Evolutionary conservation across 2,888 invertebrate genomes (phyloP), one percentile per base, ranked within the genome.

Genomic region (Lasioglossum oenotherae): DNA sequence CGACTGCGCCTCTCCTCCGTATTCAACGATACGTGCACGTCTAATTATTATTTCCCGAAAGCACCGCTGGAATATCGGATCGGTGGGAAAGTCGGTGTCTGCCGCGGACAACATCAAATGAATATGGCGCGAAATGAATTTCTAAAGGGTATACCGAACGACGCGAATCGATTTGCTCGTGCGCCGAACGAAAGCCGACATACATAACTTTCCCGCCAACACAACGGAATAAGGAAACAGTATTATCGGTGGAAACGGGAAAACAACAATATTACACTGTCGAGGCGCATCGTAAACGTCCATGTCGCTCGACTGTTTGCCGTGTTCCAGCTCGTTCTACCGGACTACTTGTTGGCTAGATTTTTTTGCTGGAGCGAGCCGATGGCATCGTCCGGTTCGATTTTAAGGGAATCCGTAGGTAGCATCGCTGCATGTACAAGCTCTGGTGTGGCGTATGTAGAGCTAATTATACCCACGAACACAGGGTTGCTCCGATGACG

Each of bases 381-480:
- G 69, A 73, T 83, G 78, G 44, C 76, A 74, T 79, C 80, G 85
- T 74, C 72, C 81, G 82, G 72, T 84, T 86, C 86, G 90, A 90
- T 87, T 87, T 69, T 76, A 81, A 86, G 82, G 72, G 84, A 81
- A 90, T 87, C 87, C 84, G 85, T 83, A 87, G 85, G 84, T 83
- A 76, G 87, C 86, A 82, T 67, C 41, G 82, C 69, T 75, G 84
- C 80, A 83, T 78, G 75, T 81, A 77, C 75, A 71, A 80, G 67
- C 79, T n/a, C 73, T 31, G 73, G 74, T 49, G 49, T 78, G 44
- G 84, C 53, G 76, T 81, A 88, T 75, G 84, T 82, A 75, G 87
- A 85, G 89, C 81, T 91, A 91, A 91, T 91, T 91, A 89, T 91
- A 91, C 86, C 84, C 74, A 64, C 81, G 85, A 82, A 86, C 87